A percentile compares a stretch with the other conserved stretches of the same genome.
These are phyloP conservation scores for Cheilosia vernalis DNA, from an alignment of 2,888 invertebrate species.

Conservation along the genomic window DNA sequence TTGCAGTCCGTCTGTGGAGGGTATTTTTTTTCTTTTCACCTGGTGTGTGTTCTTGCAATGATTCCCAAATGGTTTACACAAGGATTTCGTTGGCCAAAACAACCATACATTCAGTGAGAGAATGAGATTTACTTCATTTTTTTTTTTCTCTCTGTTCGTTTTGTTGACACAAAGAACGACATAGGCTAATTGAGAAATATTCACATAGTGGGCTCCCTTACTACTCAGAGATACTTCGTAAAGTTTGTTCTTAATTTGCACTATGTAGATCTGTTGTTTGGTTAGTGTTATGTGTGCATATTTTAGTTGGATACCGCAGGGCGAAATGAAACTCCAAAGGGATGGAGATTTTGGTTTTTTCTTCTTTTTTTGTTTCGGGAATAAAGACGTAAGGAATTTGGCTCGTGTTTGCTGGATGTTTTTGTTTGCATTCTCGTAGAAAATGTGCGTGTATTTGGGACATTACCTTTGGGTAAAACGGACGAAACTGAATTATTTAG, in stretches of 20 bases:
- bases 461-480: slow-evolving; percentile 18
- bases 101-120: neutral
- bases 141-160: neutral
- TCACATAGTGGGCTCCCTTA: slow-evolving; percentile 14
- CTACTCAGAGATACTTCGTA: slow-evolving; percentile 9
- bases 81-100: slow-evolving; percentile 15
- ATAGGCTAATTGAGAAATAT: slow-evolving; percentile 63
- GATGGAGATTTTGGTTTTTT: slow-evolving; percentile 2
- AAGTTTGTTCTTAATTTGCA: slow-evolving; percentile 56
- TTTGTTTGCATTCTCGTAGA: slow-evolving; percentile 11
- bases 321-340: slow-evolving; percentile 22
- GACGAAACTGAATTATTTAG: slow-evolving; percentile 20
- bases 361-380: neutral
- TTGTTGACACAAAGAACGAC: slow-evolving; percentile 50
- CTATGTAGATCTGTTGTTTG: slow-evolving; percentile 39
- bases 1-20: slow-evolving; percentile 5
- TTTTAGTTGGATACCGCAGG: slow-evolving; percentile 26
- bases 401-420: slow-evolving; percentile 27
- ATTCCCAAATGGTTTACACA: slow-evolving; percentile 35
- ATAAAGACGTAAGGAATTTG: neutral
- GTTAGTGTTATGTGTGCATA: slow-evolving; percentile 62
- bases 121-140: neutral
- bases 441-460: slow-evolving; percentile 3
- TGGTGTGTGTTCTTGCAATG: neutral
- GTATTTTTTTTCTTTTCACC: neutral